A percentile compares a stretch with the other conserved stretches of the same genome.
Conservation (phyloP, 2,888 invertebrate genomes). For the Serrognathus titanus region DNA sequence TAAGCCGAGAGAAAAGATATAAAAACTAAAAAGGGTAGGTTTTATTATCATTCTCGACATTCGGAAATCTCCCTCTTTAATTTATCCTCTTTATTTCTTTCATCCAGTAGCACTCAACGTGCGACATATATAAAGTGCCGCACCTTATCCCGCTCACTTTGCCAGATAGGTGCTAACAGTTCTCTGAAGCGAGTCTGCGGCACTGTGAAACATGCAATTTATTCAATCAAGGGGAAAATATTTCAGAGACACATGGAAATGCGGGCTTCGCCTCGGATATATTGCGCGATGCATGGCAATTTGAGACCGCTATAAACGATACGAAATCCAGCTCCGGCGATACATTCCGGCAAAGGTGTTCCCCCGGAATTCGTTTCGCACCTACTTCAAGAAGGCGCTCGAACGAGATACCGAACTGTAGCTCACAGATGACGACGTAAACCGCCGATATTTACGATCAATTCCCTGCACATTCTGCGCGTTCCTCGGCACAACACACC, state of each 20-base stretch:
- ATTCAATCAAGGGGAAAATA: conserved; percentile 22
- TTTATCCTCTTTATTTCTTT: conserved; percentile 39
- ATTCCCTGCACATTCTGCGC: conserved; percentile 42
- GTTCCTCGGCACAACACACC: conserved; percentile 44
- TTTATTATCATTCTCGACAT: conserved; percentile 43
- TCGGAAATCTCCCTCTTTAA: conserved; percentile 38
- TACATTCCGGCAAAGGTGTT: background rate
- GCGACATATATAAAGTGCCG: conserved; percentile 38
- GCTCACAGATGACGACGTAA: conserved; percentile 50
- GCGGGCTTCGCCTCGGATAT: conserved; percentile 5
- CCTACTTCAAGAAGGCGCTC: conserved; percentile 1
- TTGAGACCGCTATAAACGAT: background rate
- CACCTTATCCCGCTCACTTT: conserved; percentile 26
- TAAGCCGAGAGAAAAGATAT: conserved; percentile 37
- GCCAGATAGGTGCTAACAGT: conserved; percentile 17
- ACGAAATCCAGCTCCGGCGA: background rate
- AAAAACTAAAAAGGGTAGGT: conserved; percentile 42
- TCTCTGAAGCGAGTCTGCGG: background rate
- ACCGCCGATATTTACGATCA: conserved; percentile 50
- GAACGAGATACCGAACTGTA: conserved; percentile 28
- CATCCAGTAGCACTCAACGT: conserved; percentile 33
- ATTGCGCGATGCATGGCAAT: background rate
- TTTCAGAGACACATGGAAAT: conserved; percentile 1
- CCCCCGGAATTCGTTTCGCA: background rate
- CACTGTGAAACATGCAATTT: conserved; percentile 19